A percentile compares a stretch with the other conserved stretches of the same genome.
phyloP scores from a whole-genome alignment of 2,113 vertebrate genomes.

The Okapia johnstoni region DNA sequence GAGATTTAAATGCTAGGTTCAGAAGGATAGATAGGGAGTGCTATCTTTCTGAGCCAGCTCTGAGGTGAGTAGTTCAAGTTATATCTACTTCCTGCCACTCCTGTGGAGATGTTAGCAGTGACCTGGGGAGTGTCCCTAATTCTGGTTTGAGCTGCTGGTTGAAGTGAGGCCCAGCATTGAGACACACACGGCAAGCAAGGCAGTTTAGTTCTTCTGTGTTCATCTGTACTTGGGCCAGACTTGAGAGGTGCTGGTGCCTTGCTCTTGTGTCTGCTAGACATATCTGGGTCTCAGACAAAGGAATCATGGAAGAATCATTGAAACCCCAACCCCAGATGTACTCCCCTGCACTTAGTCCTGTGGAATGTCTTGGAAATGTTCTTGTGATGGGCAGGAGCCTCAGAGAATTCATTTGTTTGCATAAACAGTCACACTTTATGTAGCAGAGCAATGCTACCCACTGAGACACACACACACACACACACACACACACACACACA shows the following conservation, averaged over 20 bases:
- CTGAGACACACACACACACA: neutral
- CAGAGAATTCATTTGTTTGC: neutral
- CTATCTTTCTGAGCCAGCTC: neutral
- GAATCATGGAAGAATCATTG: neutral
- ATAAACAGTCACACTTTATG: neutral
- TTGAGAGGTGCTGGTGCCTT: neutral
- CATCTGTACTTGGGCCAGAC: neutral
- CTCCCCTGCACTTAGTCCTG: neutral
- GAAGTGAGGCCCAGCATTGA: neutral
- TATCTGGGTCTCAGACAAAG: neutral
- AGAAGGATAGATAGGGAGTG: neutral
- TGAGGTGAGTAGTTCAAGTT: neutral
- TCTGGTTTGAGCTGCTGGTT: neutral
- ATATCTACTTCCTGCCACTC: neutral
- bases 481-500: neutral
- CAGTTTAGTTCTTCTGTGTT: neutral
- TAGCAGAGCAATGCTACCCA: neutral
- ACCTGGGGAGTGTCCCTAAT: neutral
- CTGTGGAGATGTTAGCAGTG: neutral
- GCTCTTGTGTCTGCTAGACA: neutral
- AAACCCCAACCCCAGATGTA: too few species aligned
- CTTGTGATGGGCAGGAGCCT: neutral
- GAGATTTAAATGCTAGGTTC: neutral
- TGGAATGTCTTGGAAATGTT: neutral
- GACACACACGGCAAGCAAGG: rapidly evolving